phyloP scores from a whole-genome alignment of 2,797 vertebrate genomes.

The Uromys caudimaculatus region DNA sequence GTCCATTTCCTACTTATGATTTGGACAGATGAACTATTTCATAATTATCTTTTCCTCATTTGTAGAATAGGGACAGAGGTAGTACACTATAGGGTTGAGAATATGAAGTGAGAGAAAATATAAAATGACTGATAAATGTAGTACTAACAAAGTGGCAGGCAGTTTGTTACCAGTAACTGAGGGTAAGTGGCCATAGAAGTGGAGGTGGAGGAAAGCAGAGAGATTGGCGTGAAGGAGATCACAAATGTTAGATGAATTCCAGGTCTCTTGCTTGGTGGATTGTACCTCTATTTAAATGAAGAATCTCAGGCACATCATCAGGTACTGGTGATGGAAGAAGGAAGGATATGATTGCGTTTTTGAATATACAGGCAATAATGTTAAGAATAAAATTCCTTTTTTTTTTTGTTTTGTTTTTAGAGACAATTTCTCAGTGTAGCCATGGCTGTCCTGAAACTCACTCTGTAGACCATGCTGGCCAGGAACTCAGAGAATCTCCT shows the following conservation, averaged over 20 bases:
- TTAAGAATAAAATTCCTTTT: background rate
- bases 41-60: conserved; percentile 57
- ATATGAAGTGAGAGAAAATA: conserved; percentile 28
- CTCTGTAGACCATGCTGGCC: background rate
- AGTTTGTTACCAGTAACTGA: conserved; percentile 27
- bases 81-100: background rate
- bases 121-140: conserved; percentile 25
- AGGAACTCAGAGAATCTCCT: background rate
- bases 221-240: conserved; percentile 25
- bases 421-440: background rate
- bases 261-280: conserved; percentile 41
- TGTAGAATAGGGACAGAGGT: conserved; percentile 23
- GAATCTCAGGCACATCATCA: conserved; percentile 21
- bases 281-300: background rate
- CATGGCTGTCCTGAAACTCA: background rate
- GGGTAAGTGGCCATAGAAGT: background rate
- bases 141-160: background rate
- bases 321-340: background rate
- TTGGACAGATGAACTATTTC: conserved; percentile 46
- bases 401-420: background rate
- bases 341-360: conserved; percentile 6
- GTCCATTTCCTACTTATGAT: background rate
- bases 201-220: background rate
- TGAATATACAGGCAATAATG: background rate
- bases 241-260: background rate